These are phyloP conservation scores for Ecdyonurus torrentis DNA, from an alignment of 2,888 invertebrate genomes.

Conservation along the genomic window DNA sequence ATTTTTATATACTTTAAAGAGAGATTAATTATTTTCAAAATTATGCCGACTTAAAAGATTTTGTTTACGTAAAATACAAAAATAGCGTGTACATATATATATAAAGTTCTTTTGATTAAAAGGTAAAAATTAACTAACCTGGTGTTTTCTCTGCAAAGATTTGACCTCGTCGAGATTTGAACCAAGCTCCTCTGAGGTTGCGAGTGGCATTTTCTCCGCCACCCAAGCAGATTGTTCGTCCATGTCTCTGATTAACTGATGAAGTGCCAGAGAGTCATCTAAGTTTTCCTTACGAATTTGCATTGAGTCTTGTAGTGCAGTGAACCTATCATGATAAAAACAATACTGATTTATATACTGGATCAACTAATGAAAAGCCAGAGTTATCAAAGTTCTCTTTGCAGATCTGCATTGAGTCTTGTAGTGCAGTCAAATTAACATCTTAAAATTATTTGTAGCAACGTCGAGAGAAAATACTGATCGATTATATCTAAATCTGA, in stretches of 20 bases:
- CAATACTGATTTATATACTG: too few species aligned
- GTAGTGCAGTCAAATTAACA: slow-evolving; percentile 63
- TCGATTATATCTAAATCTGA: too few species aligned
- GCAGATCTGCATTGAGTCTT: slow-evolving; percentile 80
- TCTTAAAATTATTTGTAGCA: too few species aligned
- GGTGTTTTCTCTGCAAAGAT: slow-evolving; percentile 83
- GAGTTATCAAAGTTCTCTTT: slow-evolving; percentile 85
- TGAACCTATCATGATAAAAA: too few species aligned
- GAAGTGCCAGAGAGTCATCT: slow-evolving; percentile 72
- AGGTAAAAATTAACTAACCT: slow-evolving; percentile 31
- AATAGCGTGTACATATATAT: too few species aligned
- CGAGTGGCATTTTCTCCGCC: slow-evolving; percentile 53
- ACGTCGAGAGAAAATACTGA: too few species aligned
- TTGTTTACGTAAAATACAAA: too few species aligned
- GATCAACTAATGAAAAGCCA: slow-evolving; percentile 72
- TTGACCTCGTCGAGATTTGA: slow-evolving; percentile 57
- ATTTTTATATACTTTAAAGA: too few species aligned
- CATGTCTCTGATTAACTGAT: slow-evolving; percentile 80
- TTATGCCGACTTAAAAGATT: background rate
- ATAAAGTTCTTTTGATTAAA: too few species aligned
- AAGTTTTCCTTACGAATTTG: slow-evolving; percentile 82
- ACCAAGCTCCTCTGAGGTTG: slow-evolving; percentile 52
- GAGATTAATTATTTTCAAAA: too few species aligned
- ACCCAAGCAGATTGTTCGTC: slow-evolving; percentile 90
- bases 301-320: slow-evolving; percentile 73